A percentile compares a stretch with the other conserved stretches of the same genome.
These are phyloP conservation scores for Hucho hucho DNA, from an alignment of 2,113 vertebrate species.

Conservation along the genomic window DNA sequence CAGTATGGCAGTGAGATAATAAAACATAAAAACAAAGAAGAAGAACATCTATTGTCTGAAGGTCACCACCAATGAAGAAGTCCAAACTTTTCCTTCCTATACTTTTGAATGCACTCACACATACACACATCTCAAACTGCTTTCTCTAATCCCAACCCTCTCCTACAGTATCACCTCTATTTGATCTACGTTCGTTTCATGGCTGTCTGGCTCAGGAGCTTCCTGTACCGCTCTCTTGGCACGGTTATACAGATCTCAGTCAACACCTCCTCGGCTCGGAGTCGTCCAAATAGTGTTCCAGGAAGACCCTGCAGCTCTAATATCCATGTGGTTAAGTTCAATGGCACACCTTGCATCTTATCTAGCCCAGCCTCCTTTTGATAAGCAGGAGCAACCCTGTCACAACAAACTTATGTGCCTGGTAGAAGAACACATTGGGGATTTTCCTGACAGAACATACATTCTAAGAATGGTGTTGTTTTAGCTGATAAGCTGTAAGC, in stretches of 20 bases:
- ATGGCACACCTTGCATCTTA: not conserved
- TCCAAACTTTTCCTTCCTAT: no score
- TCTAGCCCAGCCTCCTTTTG: not conserved
- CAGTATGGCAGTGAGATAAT: no score
- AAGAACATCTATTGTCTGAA: no score
- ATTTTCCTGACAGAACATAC: not conserved
- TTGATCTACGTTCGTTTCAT: not conserved
- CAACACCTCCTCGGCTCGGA: not conserved
- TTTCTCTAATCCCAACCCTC: not conserved
- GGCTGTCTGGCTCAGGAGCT: not conserved
- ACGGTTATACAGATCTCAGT: not conserved
- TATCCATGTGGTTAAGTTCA: not conserved
- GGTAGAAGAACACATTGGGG: not conserved
- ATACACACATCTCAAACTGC: not conserved
- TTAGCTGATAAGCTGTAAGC: not conserved
- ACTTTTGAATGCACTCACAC: not conserved
- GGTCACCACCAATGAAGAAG: no score
- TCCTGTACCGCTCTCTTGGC: not conserved
- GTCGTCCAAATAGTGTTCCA: not conserved
- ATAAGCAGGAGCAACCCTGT: conserved; percentile 12
- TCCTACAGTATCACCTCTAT: not conserved
- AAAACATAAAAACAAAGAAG: no score
- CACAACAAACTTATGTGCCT: conserved; percentile 13
- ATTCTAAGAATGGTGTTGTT: not conserved
- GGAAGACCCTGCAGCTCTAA: conserved; percentile 8